Evolutionary conservation across 2,888 invertebrate species (phyloP).

Genomic region (Andrena hattorfiana): DNA sequence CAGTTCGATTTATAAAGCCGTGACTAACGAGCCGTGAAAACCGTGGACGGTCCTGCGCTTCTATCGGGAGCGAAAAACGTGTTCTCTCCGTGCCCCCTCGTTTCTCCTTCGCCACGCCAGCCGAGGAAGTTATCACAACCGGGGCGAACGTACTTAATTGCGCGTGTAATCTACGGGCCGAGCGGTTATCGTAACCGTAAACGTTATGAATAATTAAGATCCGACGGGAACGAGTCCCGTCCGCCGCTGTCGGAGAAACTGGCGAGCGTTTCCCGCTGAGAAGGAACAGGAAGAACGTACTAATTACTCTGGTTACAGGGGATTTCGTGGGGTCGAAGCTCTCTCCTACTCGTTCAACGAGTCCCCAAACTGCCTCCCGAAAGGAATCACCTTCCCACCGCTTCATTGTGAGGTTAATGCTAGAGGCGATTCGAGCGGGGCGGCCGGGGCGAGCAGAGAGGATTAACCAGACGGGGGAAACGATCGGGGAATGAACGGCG

Average conservation of each 20-base stretch:
- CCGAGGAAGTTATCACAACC: slow-evolving; percentile 22
- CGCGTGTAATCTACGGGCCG: slow-evolving; percentile 32
- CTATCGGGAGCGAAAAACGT: slow-evolving; percentile 16
- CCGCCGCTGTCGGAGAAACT: neutral
- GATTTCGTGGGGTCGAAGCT: slow-evolving; percentile 11
- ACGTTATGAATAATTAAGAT: slow-evolving; percentile 42
- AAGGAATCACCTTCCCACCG: slow-evolving; percentile 41
- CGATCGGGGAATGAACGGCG: slow-evolving; percentile 56
- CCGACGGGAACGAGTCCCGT: neutral
- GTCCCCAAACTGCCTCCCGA: slow-evolving; percentile 22
- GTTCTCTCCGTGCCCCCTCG: neutral
- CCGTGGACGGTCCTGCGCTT: slow-evolving; percentile 59
- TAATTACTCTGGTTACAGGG: slow-evolving; percentile 24
- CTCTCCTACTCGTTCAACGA: slow-evolving; percentile 35
- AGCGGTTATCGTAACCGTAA: slow-evolving; percentile 32
- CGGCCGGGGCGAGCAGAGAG: neutral
- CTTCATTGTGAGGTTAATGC: slow-evolving; percentile 39
- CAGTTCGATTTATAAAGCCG: slow-evolving; percentile 71
- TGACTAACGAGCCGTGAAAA: slow-evolving; percentile 80
- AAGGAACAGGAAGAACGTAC: slow-evolving; percentile 11
- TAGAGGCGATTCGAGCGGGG: slow-evolving; percentile 17
- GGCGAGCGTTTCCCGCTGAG: neutral
- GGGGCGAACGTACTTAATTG: slow-evolving; percentile 41
- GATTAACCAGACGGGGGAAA: slow-evolving; percentile 44
- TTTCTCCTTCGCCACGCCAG: neutral